Conservation (phyloP, 2,113 vertebrate species). For the Aptenodytes forsteri region DNA sequence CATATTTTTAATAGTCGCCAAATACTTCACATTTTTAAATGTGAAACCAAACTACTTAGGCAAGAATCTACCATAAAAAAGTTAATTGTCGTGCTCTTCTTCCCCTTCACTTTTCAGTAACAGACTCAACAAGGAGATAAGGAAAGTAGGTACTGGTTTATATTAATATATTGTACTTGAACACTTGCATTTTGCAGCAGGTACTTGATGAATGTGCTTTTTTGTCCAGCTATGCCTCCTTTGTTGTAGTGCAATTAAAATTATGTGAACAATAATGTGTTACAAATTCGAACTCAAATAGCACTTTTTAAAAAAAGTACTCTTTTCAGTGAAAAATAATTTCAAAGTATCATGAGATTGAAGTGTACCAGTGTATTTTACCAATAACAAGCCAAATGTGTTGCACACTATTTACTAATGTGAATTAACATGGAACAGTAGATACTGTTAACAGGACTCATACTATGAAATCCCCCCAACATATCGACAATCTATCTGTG, state of each 20-base stretch:
- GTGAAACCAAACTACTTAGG: conserved; percentile 65
- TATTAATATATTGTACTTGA: conserved; percentile 75
- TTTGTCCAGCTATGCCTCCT: conserved; percentile 57
- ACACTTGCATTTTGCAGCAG: conserved; percentile 65
- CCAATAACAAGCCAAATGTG: conserved; percentile 34
- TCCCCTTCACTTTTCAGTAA: conserved; percentile 5
- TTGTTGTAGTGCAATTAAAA: conserved; percentile 48
- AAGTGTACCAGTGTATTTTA: conserved; percentile 45
- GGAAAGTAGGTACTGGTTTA: conserved; percentile 64
- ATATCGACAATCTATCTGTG: not conserved
- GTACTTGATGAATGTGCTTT: conserved; percentile 72
- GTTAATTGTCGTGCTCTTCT: not conserved
- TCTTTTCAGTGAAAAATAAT: conserved; percentile 36
- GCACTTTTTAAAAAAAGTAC: conserved; percentile 43
- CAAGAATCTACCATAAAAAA: conserved; percentile 20
- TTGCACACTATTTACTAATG: conserved; percentile 52
- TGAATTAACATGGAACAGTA: conserved; percentile 33
- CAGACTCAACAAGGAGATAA: conserved; percentile 42
- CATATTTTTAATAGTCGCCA: conserved; percentile 40
- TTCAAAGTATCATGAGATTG: conserved; percentile 1
- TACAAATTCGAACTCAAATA: conserved; percentile 54
- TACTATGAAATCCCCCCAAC: conserved; percentile 4
- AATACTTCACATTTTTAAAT: conserved; percentile 59
- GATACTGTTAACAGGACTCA: conserved; percentile 9
- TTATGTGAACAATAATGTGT: conserved; percentile 25